Conservation (phyloP, 2,888 invertebrate genomes). For the Dryobota labecula region DNA sequence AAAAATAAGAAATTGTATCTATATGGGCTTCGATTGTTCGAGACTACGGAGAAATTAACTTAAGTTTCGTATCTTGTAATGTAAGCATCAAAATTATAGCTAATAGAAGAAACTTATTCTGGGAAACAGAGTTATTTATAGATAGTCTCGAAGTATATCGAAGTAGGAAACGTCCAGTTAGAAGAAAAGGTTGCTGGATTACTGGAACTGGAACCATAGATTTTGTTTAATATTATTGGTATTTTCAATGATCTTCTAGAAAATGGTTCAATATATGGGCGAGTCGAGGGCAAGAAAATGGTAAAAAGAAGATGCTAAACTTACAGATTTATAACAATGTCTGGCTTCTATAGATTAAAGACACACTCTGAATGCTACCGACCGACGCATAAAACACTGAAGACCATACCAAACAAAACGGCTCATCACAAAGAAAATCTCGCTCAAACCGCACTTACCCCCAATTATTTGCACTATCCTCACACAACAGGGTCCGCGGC, state of each 20-base stretch:
- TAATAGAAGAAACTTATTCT: background rate
- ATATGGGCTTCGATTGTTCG: background rate
- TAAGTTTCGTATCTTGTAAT: background rate
- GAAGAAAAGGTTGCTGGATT: background rate
- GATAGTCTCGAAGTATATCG: background rate
- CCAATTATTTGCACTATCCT: slow-evolving; percentile 49
- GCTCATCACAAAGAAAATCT: slow-evolving; percentile 30
- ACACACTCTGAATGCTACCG: background rate
- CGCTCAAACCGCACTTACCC: slow-evolving; percentile 26
- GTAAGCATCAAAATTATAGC: background rate
- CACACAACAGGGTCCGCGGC: slow-evolving; percentile 33
- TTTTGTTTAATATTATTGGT: background rate
- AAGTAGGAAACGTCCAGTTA: background rate
- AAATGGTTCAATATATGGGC: background rate
- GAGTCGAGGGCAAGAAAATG: background rate
- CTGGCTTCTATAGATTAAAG: no score
- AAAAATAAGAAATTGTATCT: background rate
- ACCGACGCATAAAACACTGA: slow-evolving; percentile 10
- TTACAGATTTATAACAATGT: background rate
- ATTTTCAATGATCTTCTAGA: background rate
- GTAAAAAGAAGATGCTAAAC: background rate
- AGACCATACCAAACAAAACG: slow-evolving; percentile 9
- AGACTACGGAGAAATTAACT: slow-evolving; percentile 1
- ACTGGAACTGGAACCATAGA: no score
- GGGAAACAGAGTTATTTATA: background rate